phyloP scores from a whole-genome alignment of 2,113 vertebrate genomes.

The Stegastes partitus region DNA sequence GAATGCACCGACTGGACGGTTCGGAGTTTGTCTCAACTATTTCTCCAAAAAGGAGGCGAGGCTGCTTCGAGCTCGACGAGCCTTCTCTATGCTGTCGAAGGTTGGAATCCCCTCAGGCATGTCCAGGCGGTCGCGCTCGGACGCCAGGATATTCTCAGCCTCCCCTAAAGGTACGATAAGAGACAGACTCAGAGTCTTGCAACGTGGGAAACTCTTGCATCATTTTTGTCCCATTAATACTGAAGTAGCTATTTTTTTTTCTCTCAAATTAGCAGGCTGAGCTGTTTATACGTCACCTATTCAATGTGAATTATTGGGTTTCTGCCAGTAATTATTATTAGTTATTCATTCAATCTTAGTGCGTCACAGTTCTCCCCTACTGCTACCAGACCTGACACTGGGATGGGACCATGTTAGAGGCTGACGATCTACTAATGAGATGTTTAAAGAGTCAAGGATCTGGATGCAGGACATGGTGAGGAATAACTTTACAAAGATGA shows the following conservation, averaged over 20 bases:
- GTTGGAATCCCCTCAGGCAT: conserved; percentile 87
- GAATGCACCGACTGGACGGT: conserved; percentile 21
- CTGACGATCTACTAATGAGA: no score
- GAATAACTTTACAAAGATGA: no score
- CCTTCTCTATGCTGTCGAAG: conserved; percentile 90
- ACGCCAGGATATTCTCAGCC: conserved; percentile 88
- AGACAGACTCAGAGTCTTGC: not conserved
- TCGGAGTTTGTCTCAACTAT: conserved; percentile 45
- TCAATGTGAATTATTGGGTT: not conserved
- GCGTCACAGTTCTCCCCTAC: no score
- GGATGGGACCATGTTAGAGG: no score
- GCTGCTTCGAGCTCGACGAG: conserved; percentile 84
- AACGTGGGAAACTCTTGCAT: not conserved
- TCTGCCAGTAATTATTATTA: not conserved
- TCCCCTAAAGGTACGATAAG: conserved; percentile 79
- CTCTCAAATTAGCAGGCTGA: not conserved
- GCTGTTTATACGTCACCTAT: not conserved
- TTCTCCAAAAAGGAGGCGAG: conserved; percentile 84
- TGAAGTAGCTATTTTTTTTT: not conserved
- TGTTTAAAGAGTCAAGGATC: no score
- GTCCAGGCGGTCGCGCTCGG: conserved; percentile 81
- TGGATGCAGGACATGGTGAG: no score
- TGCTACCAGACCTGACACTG: no score
- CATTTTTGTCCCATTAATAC: not conserved
- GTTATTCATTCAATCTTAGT: no score